These are phyloP conservation scores for Drosophila pegasa DNA, from an alignment of 2,888 invertebrate genomes.

Conservation along the genomic window DNA sequence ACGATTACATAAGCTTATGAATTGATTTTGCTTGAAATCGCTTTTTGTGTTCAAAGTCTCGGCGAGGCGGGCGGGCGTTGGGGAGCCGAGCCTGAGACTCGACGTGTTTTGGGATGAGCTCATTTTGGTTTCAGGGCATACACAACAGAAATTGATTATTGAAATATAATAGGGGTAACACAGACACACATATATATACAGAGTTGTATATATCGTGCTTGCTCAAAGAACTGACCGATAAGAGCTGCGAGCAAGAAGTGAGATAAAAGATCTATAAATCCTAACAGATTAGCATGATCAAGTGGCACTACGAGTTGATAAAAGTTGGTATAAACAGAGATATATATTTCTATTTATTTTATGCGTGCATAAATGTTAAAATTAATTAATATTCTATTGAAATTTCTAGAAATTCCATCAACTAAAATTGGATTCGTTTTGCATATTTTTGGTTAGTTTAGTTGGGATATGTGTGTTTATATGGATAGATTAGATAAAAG, in stretches of 20 bases:
- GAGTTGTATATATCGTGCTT: not conserved
- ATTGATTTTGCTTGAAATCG: constrained; percentile 21
- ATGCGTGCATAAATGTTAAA: too few species aligned
- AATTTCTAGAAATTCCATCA: not conserved
- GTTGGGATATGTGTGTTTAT: too few species aligned
- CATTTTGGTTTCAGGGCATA: constrained; percentile 63
- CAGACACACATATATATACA: not conserved
- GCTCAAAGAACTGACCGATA: constrained; percentile 5
- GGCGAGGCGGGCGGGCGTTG: too few species aligned
- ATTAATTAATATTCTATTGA: not conserved
- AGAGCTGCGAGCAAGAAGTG: not conserved
- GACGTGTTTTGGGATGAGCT: constrained; percentile 60
- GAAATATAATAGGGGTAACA: constrained; percentile 47
- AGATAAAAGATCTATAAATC: not conserved
- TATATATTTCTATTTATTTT: not conserved
- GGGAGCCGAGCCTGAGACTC: too few species aligned
- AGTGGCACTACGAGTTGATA: not conserved
- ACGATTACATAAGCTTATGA: constrained; percentile 68
- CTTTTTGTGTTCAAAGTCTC: constrained; percentile 18
- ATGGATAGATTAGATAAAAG: too few species aligned
- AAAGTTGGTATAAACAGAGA: not conserved
- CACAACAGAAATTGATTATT: constrained; percentile 39
- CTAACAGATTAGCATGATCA: not conserved
- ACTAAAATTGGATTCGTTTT: not conserved
- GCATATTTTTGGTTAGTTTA: too few species aligned